phyloP scores from a whole-genome alignment of 2,797 vertebrate genomes.

The Channa striata region DNA sequence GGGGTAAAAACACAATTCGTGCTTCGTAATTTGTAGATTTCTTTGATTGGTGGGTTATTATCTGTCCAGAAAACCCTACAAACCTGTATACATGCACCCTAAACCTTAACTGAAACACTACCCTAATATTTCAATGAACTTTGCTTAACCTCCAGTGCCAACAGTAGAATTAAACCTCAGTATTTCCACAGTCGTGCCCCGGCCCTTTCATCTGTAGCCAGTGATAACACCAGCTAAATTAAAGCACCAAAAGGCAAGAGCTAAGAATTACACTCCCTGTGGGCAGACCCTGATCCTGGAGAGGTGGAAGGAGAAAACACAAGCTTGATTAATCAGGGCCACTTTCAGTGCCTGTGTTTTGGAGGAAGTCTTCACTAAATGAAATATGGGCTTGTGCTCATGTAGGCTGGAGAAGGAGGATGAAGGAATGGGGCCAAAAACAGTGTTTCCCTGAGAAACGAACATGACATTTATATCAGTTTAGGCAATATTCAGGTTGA shows the following conservation, averaged over 20 bases:
- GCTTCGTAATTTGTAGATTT: conserved; percentile 1
- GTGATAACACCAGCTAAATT: conserved; percentile 90
- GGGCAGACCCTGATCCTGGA: conserved; percentile 80
- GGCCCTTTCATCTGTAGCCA: conserved; percentile 90
- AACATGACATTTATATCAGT: conserved; percentile 45
- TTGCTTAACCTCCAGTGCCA: conserved; percentile 89
- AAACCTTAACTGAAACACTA: conserved; percentile 75
- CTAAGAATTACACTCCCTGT: conserved; percentile 84
- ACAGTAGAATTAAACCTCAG: conserved; percentile 88
- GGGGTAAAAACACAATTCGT: background rate
- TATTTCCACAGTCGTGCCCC: conserved; percentile 83
- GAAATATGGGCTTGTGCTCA: conserved; percentile 86
- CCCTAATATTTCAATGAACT: conserved; percentile 88
- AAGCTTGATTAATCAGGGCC: conserved; percentile 87
- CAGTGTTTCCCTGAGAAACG: conserved; percentile 43
- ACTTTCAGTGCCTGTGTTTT: conserved; percentile 87
- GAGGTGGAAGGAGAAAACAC: conserved; percentile 81
- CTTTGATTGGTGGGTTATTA: conserved; percentile 9
- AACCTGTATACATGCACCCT: conserved; percentile 27
- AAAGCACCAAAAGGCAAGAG: conserved; percentile 86
- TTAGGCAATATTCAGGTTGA: conserved; percentile 31
- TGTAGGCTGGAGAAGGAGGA: conserved; percentile 69
- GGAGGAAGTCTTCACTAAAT: conserved; percentile 94
- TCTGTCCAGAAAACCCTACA: background rate
- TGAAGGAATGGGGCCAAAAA: conserved; percentile 67